Percentiles rank a stretch among this genome's conserved stretches.
Evolutionary conservation across 2,113 vertebrate species (phyloP).

Genomic region (Callionymus lyra): DNA sequence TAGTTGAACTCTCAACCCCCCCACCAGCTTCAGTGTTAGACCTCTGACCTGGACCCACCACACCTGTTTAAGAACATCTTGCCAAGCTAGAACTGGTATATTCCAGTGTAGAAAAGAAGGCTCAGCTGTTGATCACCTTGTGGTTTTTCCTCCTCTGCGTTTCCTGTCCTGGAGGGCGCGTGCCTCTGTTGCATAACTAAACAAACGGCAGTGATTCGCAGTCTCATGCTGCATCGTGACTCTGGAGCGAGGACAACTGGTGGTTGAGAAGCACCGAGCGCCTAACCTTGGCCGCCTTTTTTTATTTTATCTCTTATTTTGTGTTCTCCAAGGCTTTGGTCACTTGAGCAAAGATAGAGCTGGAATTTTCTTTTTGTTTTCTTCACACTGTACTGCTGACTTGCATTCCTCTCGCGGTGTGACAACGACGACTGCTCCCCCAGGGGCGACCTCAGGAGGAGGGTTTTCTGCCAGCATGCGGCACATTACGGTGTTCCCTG

Average conservation of each 20-base stretch:
- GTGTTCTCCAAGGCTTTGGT: conserved; percentile 11
- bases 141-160: conserved; percentile 5
- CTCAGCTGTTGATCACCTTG: conserved; percentile 14
- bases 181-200: conserved; percentile 47
- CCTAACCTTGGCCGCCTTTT: conserved; percentile 20
- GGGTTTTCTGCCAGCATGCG: conserved; percentile 14
- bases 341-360: background rate
- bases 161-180: conserved; percentile 9
- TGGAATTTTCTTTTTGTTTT: conserved; percentile 15
- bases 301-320: conserved; percentile 29
- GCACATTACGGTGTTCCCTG: conserved; percentile 11
- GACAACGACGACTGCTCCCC: conserved; percentile 13
- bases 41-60: background rate
- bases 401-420: conserved; percentile 4
- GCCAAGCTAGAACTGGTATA: background rate
- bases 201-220: conserved; percentile 43
- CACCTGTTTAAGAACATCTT: conserved; percentile 26
- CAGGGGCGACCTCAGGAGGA: conserved; percentile 16
- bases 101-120: conserved; percentile 1
- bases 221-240: conserved; percentile 48
- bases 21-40: too few species aligned
- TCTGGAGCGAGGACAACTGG: conserved; percentile 21
- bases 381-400: conserved; percentile 14
- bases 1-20: background rate
- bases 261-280: conserved; percentile 14